Percentiles rank a stretch among this genome's conserved stretches.
phyloP scores from a whole-genome alignment of 2,888 invertebrate species.

The Liposcelis brunnea region DNA sequence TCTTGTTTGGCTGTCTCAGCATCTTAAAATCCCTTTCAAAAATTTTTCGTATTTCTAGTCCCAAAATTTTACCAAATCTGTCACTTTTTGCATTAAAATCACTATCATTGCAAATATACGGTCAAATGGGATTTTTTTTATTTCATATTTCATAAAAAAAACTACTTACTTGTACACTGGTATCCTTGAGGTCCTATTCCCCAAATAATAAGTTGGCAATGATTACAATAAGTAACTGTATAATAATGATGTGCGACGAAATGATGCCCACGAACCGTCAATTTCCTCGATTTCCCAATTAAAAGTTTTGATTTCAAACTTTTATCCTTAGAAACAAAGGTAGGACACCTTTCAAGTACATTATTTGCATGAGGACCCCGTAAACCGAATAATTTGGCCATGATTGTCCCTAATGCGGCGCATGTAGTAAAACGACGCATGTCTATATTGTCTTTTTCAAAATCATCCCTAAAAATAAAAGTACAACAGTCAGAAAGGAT shows the following conservation, averaged over 20 bases:
- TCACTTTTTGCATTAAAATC: neutral
- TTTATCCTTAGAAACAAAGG: constrained; percentile 73
- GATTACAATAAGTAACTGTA: constrained; percentile 80
- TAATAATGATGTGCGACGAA: constrained; percentile 76
- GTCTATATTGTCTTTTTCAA: constrained; percentile 42
- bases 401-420: constrained; percentile 62
- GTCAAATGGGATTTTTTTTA: constrained; percentile 1
- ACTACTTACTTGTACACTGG: constrained; percentile 71
- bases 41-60: too few species aligned
- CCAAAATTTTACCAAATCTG: too few species aligned
- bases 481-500: constrained; percentile 4
- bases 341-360: constrained; percentile 56
- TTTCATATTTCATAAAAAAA: neutral
- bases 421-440: constrained; percentile 48
- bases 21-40: too few species aligned
- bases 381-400: constrained; percentile 57
- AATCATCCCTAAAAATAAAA: constrained; percentile 35
- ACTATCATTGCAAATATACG: neutral
- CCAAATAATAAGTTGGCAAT: constrained; percentile 81
- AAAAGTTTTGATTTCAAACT: constrained; percentile 45
- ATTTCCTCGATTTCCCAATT: constrained; percentile 51
- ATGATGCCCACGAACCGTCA: constrained; percentile 75
- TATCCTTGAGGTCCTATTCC: constrained; percentile 95
- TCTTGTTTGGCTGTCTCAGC: too few species aligned
- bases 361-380: constrained; percentile 37